Evolutionary conservation across 1,140 invertebrate species (phyloP), one percentile per base, ranked within the genome.

Genomic region (Caenorhabditis inopinata): DNA sequence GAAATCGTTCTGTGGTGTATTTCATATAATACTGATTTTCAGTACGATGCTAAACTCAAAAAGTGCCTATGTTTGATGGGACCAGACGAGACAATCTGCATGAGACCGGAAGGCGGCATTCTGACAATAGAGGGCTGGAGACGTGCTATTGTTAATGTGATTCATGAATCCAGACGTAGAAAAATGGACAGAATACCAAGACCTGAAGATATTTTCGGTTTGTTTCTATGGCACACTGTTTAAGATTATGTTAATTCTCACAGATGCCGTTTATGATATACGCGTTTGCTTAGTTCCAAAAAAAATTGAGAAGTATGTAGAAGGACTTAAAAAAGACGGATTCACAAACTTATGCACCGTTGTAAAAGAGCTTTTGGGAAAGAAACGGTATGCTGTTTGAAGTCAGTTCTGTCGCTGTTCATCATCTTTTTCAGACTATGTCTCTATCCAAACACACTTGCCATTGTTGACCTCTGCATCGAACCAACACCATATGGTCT

Each of bases 11-110:
- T 18, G 0, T 7, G 1, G 11, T 1, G 0, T 29, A 35, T 9
- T 42, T 58, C 0, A 11, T 21, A 32, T 62, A 14, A 62, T 5
- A 42, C 5, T 7, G 9, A 0, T 1, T 46, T 62, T 62, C 27
- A 78, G 76, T 45, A 42, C 16, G 76, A 78, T 25, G 35, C 51
- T 25, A 78, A 78, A 46, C 49, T 78, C 0, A 78, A 78, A 23
- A 51, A 62, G 29, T 78, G 76, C 23, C n/a, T 78, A 12, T 78
- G 76, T 16, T 68, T 47, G 51, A 78, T 78, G 76, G 76, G 76
- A 0, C 42, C 76, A 25, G 49, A 62, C 23, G 76, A 78, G 16
- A 78, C 76, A 42, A 35, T 78, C 14, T 78, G 76, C 32, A 51
- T 78, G 38, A 58, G 45, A 32, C 49, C 49, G 38, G 76, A 78